phyloP scores from a whole-genome alignment of 2,797 vertebrate species.

The Myotis vivesi region DNA sequence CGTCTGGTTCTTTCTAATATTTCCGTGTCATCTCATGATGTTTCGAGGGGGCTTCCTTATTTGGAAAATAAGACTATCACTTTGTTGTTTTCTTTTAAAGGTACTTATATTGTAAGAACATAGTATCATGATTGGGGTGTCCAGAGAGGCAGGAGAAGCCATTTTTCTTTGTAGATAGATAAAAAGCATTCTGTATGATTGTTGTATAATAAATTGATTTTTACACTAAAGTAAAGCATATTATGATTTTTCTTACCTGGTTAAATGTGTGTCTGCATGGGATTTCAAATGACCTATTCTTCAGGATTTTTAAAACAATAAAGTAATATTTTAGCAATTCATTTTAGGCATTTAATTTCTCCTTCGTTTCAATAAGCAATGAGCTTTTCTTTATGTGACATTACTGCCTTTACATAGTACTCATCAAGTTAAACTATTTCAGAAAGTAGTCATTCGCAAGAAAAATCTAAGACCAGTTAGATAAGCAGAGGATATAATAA shows the following conservation, averaged over 20 bases:
- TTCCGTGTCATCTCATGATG: background rate
- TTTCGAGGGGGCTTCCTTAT: constrained; percentile 24
- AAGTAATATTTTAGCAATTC: constrained; percentile 39
- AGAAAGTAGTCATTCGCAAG: background rate
- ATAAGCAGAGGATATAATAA: background rate
- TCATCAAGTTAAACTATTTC: background rate
- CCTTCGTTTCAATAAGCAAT: constrained; percentile 2
- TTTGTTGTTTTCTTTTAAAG: constrained; percentile 48
- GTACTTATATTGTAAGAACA: constrained; percentile 37
- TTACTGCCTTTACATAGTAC: background rate
- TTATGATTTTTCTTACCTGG: constrained; percentile 39
- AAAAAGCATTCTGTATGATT: constrained; percentile 72
- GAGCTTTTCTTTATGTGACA: background rate
- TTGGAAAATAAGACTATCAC: background rate
- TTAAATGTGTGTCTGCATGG: background rate
- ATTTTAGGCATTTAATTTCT: constrained; percentile 47
- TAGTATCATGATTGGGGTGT: constrained; percentile 55
- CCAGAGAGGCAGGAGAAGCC: constrained; percentile 57
- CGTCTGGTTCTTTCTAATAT: background rate
- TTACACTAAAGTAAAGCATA: constrained; percentile 63
- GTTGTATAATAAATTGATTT: constrained; percentile 78
- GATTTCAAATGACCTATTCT: background rate
- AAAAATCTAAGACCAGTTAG: background rate
- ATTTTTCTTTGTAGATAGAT: constrained; percentile 70
- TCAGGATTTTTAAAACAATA: constrained; percentile 43